Percentiles rank a stretch among this genome's conserved stretches.
Conservation (phyloP, 2,113 vertebrate species). For the Phaetusa simplex region DNA sequence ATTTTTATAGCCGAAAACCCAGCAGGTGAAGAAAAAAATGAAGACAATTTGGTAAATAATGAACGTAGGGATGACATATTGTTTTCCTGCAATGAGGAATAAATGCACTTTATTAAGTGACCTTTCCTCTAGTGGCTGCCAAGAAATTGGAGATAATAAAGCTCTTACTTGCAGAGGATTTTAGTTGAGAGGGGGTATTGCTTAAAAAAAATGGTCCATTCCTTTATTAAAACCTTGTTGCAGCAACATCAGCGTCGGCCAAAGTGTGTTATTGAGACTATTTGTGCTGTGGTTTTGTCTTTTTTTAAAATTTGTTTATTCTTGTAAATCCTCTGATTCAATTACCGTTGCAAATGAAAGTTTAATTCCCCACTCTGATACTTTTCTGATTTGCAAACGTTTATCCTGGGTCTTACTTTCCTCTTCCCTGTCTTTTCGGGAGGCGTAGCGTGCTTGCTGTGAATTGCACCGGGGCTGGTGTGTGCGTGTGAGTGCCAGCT, state of each 20-base stretch:
- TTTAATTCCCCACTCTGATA: slow-evolving; percentile 11
- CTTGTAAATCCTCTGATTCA: slow-evolving; percentile 20
- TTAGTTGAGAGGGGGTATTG: slow-evolving; percentile 50
- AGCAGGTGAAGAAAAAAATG: slow-evolving; percentile 78
- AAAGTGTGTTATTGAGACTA: not conserved
- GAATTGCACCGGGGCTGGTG: not conserved
- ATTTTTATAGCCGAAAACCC: slow-evolving; percentile 70
- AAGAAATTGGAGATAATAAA: slow-evolving; percentile 79
- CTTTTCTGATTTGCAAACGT: slow-evolving; percentile 10
- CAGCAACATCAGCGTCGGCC: not conserved
- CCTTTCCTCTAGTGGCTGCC: slow-evolving; percentile 74
- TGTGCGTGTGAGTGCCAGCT: not conserved
- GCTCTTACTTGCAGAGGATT: slow-evolving; percentile 68
- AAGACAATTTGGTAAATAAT: slow-evolving; percentile 83
- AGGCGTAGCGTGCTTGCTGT: not conserved
- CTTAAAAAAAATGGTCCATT: slow-evolving; percentile 18
- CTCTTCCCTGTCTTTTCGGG: not conserved
- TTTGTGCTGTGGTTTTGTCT: not conserved
- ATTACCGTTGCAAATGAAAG: slow-evolving; percentile 5
- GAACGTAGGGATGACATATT: slow-evolving; percentile 74
- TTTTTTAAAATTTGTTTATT: slow-evolving; percentile 30
- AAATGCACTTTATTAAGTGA: slow-evolving; percentile 79
- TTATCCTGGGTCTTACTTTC: slow-evolving; percentile 17
- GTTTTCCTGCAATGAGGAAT: slow-evolving; percentile 77
- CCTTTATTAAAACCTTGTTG: slow-evolving; percentile 59